Evolutionary conservation across 1,140 invertebrate species (phyloP), one percentile per base, ranked within the genome.

Genomic region (Lordiphosa collinella): DNA sequence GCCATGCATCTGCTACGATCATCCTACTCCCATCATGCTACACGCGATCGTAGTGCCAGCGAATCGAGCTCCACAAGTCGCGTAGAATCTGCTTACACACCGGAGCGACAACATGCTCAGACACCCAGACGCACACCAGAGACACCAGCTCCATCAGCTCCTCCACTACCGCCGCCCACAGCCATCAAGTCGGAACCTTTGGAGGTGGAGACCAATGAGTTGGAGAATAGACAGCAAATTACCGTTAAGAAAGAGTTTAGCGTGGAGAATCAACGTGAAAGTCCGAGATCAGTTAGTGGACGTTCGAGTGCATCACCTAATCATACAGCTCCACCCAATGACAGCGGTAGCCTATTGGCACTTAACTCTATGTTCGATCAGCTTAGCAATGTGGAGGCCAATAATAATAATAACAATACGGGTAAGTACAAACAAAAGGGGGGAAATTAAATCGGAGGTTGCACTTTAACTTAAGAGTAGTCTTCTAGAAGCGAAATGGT

Each of bases 291-390:
- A 1, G 29, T 16, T 37, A 95, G 94, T 68, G 94, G 95, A 60
- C 91, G 94, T 8, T 95, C 94, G 1, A 92, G 92, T 1, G 92
- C 92, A 6, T 70, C 73, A 0, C 86, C 92, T 5, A 92, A 92
- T 1, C 64, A 8, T 43, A 36, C 43, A 32, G 16, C 91, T 7
- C 80, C 90, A 29, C 54, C 61, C 8, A 90, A 88, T 12, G 74
- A 82, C 46, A 90, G 74, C 44, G 95, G 95, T 74, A 96, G 95
- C 70, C 90, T 96, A n/a, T 93, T 94, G 11, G 95, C 95, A 0
- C 89, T 97, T 0, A 96, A 95, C 1, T 96, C 95, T n/a, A 96
- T 96, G 95, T 96, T 96, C 68, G 95, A 96, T 89, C 96, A 92
- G 75, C 89, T 90, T 5, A 78, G 56, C 48, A 49, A 50, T 4